A percentile compares a stretch with the other conserved stretches of the same genome.
Evolutionary conservation across 2,888 invertebrate genomes (phyloP).

Genomic region (Drosophila fungiperda): DNA sequence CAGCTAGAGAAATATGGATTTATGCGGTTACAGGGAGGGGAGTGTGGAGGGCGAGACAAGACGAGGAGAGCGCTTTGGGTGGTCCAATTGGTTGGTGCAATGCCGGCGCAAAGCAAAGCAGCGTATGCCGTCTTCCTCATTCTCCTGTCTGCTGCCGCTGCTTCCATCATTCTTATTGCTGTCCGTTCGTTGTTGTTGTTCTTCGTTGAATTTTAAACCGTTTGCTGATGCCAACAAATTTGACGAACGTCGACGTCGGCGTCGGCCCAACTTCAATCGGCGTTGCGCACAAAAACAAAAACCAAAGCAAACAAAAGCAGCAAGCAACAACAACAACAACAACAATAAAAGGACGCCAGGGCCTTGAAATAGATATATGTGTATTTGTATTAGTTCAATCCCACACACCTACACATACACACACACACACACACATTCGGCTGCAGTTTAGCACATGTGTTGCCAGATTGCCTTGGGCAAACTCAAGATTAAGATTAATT

Average conservation of each 20-base stretch:
- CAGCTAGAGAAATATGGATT: constrained; percentile 74
- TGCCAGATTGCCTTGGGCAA: constrained; percentile 58
- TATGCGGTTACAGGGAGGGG: constrained; percentile 61
- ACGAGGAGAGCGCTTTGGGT: constrained; percentile 61
- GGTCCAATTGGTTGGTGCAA: constrained; percentile 66
- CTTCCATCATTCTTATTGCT: constrained; percentile 42
- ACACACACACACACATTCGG: constrained; percentile 19
- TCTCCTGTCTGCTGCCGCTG: constrained; percentile 36
- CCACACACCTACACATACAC: constrained; percentile 23
- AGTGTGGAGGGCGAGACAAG: constrained; percentile 16
- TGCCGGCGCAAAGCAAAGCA: constrained; percentile 62
- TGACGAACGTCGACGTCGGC: constrained; percentile 76
- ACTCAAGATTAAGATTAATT: constrained; percentile 78
- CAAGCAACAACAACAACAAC: constrained; percentile 41
- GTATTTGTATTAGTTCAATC: constrained; percentile 20
- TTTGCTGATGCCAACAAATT: constrained; percentile 80
- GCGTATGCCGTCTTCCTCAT: constrained; percentile 48
- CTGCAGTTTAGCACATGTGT: constrained; percentile 72
- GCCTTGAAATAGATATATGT: constrained; percentile 65
- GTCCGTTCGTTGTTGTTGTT: constrained; percentile 36
- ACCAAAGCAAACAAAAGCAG: constrained; percentile 51
- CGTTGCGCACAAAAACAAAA: constrained; percentile 57
- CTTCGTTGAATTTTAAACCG: constrained; percentile 59
- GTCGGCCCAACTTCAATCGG: constrained; percentile 83
- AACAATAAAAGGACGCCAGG: constrained; percentile 68